Percentiles rank a stretch among this genome's conserved stretches.
phyloP scores from a whole-genome alignment of 2,888 invertebrate species.

The Lepidocyrtinus sp. region DNA sequence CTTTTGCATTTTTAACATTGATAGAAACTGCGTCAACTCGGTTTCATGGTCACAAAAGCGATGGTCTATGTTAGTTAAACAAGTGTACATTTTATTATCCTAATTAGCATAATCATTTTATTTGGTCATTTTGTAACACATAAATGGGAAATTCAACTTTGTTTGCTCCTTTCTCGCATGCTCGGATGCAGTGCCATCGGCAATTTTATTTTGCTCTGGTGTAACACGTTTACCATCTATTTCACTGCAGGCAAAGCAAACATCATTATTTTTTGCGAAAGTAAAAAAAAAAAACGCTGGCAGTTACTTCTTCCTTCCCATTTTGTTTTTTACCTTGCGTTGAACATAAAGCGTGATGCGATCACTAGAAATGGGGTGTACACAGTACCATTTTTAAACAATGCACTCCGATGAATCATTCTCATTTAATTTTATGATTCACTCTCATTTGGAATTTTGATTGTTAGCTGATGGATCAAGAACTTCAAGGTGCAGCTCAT shows the following conservation, averaged over 20 bases:
- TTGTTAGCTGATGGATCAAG: slow-evolving; percentile 12
- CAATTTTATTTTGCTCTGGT: too few relatives aligned
- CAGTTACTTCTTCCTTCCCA: slow-evolving; percentile 4
- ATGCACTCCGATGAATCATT: slow-evolving; percentile 14
- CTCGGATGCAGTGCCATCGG: too few relatives aligned
- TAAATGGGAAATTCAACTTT: not conserved
- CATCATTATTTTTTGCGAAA: too few relatives aligned
- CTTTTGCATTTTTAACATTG: too few relatives aligned
- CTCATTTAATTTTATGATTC: slow-evolving; percentile 35
- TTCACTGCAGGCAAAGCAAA: not conserved
- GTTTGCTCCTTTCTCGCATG: not conserved
- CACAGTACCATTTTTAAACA: not conserved
- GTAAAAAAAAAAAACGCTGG: too few relatives aligned
- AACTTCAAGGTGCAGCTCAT: slow-evolving; percentile 57
- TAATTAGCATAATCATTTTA: not conserved
- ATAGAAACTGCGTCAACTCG: not conserved
- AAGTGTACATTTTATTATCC: not conserved
- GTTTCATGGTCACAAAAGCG: slow-evolving; percentile 19
- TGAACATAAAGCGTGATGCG: not conserved
- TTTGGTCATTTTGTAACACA: not conserved
- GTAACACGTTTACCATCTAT: too few relatives aligned
- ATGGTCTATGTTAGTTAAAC: slow-evolving; percentile 36
- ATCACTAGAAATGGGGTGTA: not conserved
- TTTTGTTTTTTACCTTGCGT: not conserved
- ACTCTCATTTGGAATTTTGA: slow-evolving; percentile 23